Conservation (phyloP, 2,113 vertebrate genomes). For the Strix uralensis region DNA sequence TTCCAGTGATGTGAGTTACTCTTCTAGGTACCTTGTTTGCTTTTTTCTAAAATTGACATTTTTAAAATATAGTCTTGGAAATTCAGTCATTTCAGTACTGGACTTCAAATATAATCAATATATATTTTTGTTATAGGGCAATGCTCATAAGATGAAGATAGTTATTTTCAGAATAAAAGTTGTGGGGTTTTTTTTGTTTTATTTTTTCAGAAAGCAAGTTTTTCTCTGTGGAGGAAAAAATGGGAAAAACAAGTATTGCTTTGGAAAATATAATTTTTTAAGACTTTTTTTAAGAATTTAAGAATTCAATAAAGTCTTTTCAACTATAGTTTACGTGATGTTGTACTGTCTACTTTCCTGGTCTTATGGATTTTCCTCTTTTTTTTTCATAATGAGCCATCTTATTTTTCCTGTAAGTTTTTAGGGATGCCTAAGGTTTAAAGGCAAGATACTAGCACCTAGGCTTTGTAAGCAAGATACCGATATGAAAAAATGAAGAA, state of each 20-base stretch:
- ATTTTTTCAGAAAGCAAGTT: background rate
- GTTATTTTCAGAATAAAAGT: background rate
- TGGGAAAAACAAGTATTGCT: background rate
- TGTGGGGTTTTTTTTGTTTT: fast-evolving
- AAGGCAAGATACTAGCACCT: background rate
- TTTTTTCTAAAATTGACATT: background rate
- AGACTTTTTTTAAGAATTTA: background rate
- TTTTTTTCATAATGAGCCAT: background rate
- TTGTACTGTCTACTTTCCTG: background rate
- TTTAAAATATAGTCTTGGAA: background rate
- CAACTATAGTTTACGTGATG: background rate
- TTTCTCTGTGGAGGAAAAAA: background rate
- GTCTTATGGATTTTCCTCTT: background rate
- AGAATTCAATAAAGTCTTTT: background rate
- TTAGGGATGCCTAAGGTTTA: background rate
- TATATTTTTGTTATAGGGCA: background rate
- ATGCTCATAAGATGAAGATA: background rate
- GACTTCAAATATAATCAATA: background rate
- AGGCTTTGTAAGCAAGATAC: background rate
- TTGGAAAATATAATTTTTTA: background rate
- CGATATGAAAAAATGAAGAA: background rate
- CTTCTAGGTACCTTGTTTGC: background rate
- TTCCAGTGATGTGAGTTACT: background rate
- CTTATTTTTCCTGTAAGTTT: background rate
- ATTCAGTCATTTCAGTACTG: background rate